Percentiles rank a stretch among this genome's conserved stretches.
Evolutionary conservation across 1,140 invertebrate genomes (phyloP).

Genomic region (Probaryconus sp.): DNA sequence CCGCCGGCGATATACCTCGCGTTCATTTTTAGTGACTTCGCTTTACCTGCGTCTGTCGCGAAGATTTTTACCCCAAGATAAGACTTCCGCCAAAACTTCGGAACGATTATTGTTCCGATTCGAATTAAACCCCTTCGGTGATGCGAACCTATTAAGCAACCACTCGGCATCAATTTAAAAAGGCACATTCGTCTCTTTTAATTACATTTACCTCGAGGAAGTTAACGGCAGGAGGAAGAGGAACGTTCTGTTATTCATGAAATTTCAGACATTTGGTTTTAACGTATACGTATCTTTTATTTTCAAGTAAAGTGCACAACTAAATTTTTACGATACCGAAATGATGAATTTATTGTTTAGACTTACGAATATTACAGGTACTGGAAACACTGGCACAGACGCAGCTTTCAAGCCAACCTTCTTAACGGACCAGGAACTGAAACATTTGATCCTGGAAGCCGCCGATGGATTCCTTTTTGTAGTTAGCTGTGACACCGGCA

Average conservation of each 20-base stretch:
- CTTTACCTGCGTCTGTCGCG: conserved; percentile 14
- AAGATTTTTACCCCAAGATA: conserved; percentile 4
- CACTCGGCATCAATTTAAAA: too few relatives aligned
- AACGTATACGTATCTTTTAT: too few relatives aligned
- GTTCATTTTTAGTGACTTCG: conserved; percentile 68
- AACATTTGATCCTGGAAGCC: conserved; percentile 98
- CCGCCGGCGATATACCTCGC: conserved; percentile 63
- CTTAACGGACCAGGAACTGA: conserved; percentile 98
- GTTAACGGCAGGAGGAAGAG: too few relatives aligned
- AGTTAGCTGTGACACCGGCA: conserved; percentile 97
- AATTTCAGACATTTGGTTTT: too few relatives aligned
- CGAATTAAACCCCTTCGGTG: not conserved
- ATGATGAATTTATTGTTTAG: too few relatives aligned
- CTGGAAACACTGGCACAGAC: conserved; percentile 95
- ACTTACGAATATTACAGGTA: conserved; percentile 82
- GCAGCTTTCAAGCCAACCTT: conserved; percentile 99
- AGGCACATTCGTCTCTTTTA: too few relatives aligned
- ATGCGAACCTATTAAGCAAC: too few relatives aligned
- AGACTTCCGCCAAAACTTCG: conserved; percentile 2
- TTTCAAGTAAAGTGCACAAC: too few relatives aligned
- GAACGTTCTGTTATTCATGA: too few relatives aligned
- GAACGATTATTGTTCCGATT: conserved; percentile 7
- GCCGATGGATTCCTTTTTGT: conserved; percentile 99
- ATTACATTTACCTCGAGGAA: too few relatives aligned
- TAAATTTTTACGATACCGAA: too few relatives aligned